Evolutionary conservation across 2,797 vertebrate genomes (phyloP), one percentile per base, ranked within the genome.

Genomic region (Cetoscarus ocellatus): DNA sequence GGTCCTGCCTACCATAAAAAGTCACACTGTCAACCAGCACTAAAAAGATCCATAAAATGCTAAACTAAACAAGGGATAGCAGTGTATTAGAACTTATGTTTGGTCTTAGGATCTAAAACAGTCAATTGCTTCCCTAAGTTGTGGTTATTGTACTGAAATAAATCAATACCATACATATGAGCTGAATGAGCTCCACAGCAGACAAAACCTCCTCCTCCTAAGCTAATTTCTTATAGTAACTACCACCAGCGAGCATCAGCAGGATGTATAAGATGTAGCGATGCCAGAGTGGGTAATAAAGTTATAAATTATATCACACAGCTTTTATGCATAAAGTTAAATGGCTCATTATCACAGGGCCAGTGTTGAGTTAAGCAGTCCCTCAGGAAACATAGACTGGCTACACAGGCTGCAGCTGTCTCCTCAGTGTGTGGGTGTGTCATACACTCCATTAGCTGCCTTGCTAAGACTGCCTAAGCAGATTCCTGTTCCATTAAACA

Each of bases 241-340:
- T 71, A 56, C 68, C 66, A 61, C 13, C 38, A 10, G 36, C 54
- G 44, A 72, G 39, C 70, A 59, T 75, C 54, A 79, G 68, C 78
- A 75, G 35, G 44, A 75, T 56, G 67, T 54, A 40, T 14, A 43
- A 61, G 43, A 49, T 59, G 61, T 27, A 11, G 58, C 54, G 59
- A 70, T 57, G 70, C 65, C 53, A 59, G 56, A 59, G 57, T 67
- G 64, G 65, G 56, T 76, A 70, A 50, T 65, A 66, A 67, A 66
- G 78, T 79, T 68, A 77, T 85, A 82, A 84, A 86, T 83, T 63
- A 86, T 67, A 64, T 68, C 34, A 39, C 71, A 79, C 61, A 61
- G 79, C 62, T 85, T 90, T 86, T 80, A 88, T 84, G 79, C 78
- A 70, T 87, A 73, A 83, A 79, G 65, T 80, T 71, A 91, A 91